These are phyloP conservation scores for Lepilemur ruficaudatus DNA, from an alignment of 2,797 vertebrate genomes.

Conservation along the genomic window DNA sequence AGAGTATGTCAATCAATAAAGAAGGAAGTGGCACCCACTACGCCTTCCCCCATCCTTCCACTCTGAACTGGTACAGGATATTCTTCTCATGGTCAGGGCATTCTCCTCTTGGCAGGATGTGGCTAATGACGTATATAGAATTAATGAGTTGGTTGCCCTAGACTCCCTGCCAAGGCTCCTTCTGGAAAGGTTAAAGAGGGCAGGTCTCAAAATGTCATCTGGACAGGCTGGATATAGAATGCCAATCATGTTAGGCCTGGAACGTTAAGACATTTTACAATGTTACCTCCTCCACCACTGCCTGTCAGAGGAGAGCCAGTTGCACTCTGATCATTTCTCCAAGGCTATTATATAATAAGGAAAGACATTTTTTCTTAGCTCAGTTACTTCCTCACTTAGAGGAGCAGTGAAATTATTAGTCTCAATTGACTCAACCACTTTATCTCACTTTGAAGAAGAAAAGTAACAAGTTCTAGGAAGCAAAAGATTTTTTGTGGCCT, in stretches of 20 bases:
- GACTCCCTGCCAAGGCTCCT: not conserved
- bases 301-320: not conserved
- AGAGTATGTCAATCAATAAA: not conserved
- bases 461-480: not conserved
- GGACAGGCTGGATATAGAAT: not conserved
- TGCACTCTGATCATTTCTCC: not conserved
- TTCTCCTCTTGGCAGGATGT: not conserved
- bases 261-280: not conserved
- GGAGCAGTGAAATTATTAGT: not conserved
- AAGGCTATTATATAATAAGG: not conserved
- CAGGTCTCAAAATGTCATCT: not conserved
- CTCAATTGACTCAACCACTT: not conserved
- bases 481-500: not conserved
- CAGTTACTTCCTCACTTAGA: not conserved
- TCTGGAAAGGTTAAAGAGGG: not conserved
- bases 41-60: not conserved
- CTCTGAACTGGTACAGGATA: not conserved
- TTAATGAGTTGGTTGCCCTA: not conserved
- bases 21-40: not conserved
- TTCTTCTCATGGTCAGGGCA: not conserved
- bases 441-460: slow-evolving; percentile 16
- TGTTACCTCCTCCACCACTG: not conserved
- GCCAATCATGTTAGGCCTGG: not conserved
- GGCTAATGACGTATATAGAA: not conserved
- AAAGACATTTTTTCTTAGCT: not conserved